Evolutionary conservation across 2,888 invertebrate species (phyloP).

Genomic region (Drosophila sordidapex): DNA sequence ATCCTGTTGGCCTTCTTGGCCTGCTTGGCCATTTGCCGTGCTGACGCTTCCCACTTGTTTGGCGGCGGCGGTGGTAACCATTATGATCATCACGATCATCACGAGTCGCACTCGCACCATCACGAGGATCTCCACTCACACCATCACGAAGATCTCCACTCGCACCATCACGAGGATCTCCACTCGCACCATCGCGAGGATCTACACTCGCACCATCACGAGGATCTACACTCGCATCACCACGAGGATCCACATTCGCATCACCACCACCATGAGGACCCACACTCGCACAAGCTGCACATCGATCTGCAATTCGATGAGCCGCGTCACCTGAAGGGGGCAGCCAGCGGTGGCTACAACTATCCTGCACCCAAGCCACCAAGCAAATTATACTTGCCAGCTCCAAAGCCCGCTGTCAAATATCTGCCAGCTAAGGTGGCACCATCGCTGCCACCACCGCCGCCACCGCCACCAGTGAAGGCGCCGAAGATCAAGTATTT

Average conservation of each 20-base stretch:
- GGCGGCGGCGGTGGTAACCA: slow-evolving; percentile 31
- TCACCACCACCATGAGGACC: slow-evolving; percentile 13
- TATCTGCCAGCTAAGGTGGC: slow-evolving; percentile 70
- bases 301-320: slow-evolving; percentile 24
- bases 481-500: slow-evolving; percentile 47
- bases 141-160: slow-evolving; percentile 42
- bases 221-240: slow-evolving; percentile 20
- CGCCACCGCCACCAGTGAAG: slow-evolving; percentile 22
- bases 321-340: slow-evolving; percentile 3
- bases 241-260: slow-evolving; percentile 23
- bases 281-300: slow-evolving; percentile 33
- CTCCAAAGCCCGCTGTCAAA: slow-evolving; percentile 44
- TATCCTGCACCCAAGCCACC: slow-evolving; percentile 49
- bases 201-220: slow-evolving; percentile 49
- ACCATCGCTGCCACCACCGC: slow-evolving; percentile 72
- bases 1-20: slow-evolving; percentile 52
- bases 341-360: slow-evolving; percentile 52
- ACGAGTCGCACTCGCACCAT: slow-evolving; percentile 46
- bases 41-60: slow-evolving; percentile 70
- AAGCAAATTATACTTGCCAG: slow-evolving; percentile 51
- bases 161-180: slow-evolving; percentile 34
- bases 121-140: slow-evolving; percentile 17
- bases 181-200: slow-evolving; percentile 41
- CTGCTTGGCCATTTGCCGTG: slow-evolving; percentile 39
- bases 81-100: slow-evolving; percentile 46